Evolutionary conservation across 1,140 invertebrate genomes (phyloP).

Genomic region (Andrena cerasifolii): DNA sequence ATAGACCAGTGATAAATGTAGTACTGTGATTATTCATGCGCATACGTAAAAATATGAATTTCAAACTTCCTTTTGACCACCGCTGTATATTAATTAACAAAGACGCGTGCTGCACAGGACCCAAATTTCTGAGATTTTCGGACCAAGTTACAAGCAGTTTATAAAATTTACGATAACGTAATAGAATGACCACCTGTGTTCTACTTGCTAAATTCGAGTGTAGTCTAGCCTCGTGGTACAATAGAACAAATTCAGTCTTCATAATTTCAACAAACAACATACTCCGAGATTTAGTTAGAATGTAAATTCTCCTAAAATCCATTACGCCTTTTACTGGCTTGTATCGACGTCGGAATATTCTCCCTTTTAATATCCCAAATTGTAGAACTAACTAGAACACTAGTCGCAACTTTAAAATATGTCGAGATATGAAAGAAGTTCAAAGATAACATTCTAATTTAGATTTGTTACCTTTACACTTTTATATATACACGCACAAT

Average conservation of each 20-base stretch:
- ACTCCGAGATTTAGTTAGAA: not conserved
- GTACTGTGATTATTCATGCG: too few relatives aligned
- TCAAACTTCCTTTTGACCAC: too few relatives aligned
- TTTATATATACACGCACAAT: too few relatives aligned
- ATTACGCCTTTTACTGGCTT: not conserved
- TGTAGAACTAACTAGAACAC: not conserved
- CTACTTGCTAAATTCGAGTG: not conserved
- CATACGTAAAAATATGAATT: too few relatives aligned
- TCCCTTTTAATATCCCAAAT: not conserved
- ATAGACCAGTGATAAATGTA: too few relatives aligned
- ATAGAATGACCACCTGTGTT: not conserved
- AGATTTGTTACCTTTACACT: not conserved
- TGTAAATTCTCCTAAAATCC: not conserved
- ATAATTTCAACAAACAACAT: not conserved
- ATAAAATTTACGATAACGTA: conserved; percentile 7
- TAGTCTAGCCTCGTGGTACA: not conserved
- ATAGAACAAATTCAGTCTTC: not conserved
- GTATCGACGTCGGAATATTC: not conserved
- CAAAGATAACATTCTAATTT: not conserved
- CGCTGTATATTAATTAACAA: conserved; percentile 49
- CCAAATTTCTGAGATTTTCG: conserved; percentile 49
- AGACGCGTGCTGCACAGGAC: conserved; percentile 53
- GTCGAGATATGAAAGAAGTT: not conserved
- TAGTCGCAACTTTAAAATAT: not conserved
- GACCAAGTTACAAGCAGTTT: not conserved